A percentile compares a stretch with the other conserved stretches of the same genome.
phyloP scores from a whole-genome alignment of 2,888 invertebrate species.

The Calliopum simillimum region DNA sequence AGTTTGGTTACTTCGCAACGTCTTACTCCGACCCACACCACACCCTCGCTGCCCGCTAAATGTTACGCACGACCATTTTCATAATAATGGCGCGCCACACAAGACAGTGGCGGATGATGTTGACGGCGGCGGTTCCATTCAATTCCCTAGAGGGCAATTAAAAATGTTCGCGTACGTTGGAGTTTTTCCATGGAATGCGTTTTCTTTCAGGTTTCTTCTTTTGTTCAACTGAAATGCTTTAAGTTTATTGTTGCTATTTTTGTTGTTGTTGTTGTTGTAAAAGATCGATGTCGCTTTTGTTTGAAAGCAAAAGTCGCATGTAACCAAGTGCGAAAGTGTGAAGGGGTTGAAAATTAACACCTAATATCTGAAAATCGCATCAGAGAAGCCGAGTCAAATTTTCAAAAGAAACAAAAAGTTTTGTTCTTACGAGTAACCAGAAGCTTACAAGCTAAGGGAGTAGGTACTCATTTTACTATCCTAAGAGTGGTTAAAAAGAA shows the following conservation, averaged over 20 bases:
- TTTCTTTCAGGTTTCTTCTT: not conserved
- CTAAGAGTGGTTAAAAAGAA: not conserved
- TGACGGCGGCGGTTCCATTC: constrained; percentile 34
- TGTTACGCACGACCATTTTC: not conserved
- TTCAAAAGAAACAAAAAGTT: constrained; percentile 18
- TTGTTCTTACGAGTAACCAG: constrained; percentile 7
- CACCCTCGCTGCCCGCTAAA: not conserved
- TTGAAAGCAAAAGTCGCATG: not conserved
- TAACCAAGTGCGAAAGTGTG: constrained; percentile 34
- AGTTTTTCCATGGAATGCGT: constrained; percentile 15
- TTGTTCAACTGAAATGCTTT: constrained; percentile 6
- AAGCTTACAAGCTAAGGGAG: not conserved
- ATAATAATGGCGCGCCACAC: constrained; percentile 25
- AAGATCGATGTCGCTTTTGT: constrained; percentile 21
- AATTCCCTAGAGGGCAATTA: constrained; percentile 59
- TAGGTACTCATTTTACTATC: not conserved
- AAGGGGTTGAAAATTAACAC: constrained; percentile 40
- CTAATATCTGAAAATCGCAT: constrained; percentile 40
- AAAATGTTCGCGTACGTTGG: constrained; percentile 42
- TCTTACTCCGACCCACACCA: not conserved
- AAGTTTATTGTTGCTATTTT: not conserved
- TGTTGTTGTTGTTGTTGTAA: constrained; percentile 15
- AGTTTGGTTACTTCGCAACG: not conserved
- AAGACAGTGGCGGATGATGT: constrained; percentile 19
- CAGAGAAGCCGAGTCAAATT: constrained; percentile 10